Percentiles rank a stretch among this genome's conserved stretches.
These are phyloP conservation scores for Ericerus pela DNA, from an alignment of 1,140 invertebrate species.

Conservation along the genomic window DNA sequence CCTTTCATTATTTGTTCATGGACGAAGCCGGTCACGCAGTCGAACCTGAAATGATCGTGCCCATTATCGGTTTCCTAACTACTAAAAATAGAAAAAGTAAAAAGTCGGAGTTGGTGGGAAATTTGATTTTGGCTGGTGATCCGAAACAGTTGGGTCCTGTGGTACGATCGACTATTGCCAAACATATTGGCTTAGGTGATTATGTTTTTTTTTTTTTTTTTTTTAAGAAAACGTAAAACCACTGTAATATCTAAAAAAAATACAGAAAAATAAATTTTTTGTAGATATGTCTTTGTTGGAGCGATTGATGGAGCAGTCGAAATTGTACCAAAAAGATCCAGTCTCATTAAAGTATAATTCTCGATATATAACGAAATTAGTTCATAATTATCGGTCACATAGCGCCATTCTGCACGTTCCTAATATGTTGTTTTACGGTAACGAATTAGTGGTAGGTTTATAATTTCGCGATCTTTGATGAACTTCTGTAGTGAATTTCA, in stretches of 20 bases:
- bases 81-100: too few species aligned
- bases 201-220: constrained; percentile 30
- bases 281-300: constrained; percentile 1
- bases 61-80: constrained; percentile 26
- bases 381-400: constrained; percentile 65
- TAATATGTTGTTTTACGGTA: constrained; percentile 69
- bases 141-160: constrained; percentile 80
- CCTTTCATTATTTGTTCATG: constrained; percentile 75
- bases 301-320: constrained; percentile 8
- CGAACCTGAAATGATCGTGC: constrained; percentile 74
- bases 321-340: constrained; percentile 25
- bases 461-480: too few species aligned
- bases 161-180: constrained; percentile 46
- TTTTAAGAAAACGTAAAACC: not conserved
- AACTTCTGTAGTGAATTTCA: too few species aligned
- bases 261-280: too few species aligned
- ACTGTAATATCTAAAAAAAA: too few species aligned
- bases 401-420: constrained; percentile 56
- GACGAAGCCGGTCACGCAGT: constrained; percentile 85
- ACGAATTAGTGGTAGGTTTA: constrained; percentile 43
- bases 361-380: constrained; percentile 49
- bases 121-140: constrained; percentile 77
- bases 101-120: constrained; percentile 30
- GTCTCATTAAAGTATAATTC: constrained; percentile 44
- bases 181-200: constrained; percentile 41